Evolutionary conservation across 2,113 vertebrate genomes (phyloP).

Genomic region (Indicator indicator): DNA sequence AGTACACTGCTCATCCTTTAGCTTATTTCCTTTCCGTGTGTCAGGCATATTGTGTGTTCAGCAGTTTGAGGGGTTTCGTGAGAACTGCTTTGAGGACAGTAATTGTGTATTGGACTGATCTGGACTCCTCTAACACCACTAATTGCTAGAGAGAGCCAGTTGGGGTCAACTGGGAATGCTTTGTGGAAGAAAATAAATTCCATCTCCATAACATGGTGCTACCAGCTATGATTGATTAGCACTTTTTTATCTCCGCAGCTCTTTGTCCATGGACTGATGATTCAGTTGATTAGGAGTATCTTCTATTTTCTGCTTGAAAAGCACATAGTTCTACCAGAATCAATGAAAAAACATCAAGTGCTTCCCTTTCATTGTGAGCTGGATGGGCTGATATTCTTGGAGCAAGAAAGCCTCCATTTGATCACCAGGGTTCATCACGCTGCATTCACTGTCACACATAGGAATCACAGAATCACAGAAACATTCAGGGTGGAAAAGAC

Average conservation of each 20-base stretch:
- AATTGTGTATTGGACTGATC: not conserved
- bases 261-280: slow-evolving; percentile 46
- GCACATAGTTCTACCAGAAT: slow-evolving; percentile 47
- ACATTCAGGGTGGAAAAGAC: no score
- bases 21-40: not conserved
- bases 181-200: slow-evolving; percentile 38
- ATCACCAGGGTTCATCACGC: not conserved
- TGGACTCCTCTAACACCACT: not conserved
- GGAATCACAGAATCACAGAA: no score
- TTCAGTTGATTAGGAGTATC: slow-evolving; percentile 41
- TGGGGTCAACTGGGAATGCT: not conserved
- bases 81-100: not conserved
- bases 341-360: slow-evolving; percentile 64
- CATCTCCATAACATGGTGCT: slow-evolving; percentile 1
- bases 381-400: slow-evolving; percentile 4
- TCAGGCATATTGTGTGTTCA: not conserved
- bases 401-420: slow-evolving; percentile 10
- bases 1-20: not conserved
- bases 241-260: slow-evolving; percentile 51
- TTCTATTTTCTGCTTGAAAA: slow-evolving; percentile 57
- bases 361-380: slow-evolving; percentile 2
- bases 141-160: slow-evolving; percentile 1
- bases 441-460: not conserved
- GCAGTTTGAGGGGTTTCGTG: not conserved
- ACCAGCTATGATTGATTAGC: slow-evolving; percentile 26